Evolutionary conservation across 1,140 invertebrate species (phyloP).

Genomic region (Anastatus disparis): DNA sequence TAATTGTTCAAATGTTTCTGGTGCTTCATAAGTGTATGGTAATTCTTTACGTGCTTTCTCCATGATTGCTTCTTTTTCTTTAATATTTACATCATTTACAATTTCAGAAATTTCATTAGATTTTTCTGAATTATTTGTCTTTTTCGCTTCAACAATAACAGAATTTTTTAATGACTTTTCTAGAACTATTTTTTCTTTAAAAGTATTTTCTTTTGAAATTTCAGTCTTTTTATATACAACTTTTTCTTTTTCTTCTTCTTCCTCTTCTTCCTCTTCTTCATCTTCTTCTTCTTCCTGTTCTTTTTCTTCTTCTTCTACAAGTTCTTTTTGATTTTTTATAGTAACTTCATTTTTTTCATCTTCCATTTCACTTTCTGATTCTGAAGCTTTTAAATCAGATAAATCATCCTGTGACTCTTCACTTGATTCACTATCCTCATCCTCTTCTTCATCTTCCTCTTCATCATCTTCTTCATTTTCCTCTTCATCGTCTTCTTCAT

Average conservation of each 20-base stretch:
- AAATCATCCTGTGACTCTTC: conserved; percentile 39
- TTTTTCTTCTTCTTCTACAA: conserved; percentile 59
- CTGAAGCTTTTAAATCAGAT: conserved; percentile 4
- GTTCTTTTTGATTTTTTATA: no score
- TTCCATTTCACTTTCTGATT: conserved; percentile 21
- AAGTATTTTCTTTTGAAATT: not conserved
- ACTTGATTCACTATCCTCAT: conserved; percentile 51
- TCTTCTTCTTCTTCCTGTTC: conserved; percentile 64
- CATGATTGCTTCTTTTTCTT: conserved; percentile 66
- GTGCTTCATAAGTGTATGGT: conserved; percentile 77
- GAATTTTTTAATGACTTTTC: conserved; percentile 35
- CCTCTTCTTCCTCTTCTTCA: conserved; percentile 57
- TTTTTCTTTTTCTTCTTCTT: conserved; percentile 23
- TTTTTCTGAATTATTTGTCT: conserved; percentile 39
- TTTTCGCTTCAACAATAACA: conserved; percentile 35
- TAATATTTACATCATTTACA: conserved; percentile 36
- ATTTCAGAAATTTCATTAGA: conserved; percentile 36
- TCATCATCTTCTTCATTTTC: conserved; percentile 52
- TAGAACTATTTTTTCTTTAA: conserved; percentile 42
- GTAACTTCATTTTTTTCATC: conserved; percentile 31
- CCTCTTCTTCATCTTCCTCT: conserved; percentile 51
- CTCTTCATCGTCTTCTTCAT: conserved; percentile 53
- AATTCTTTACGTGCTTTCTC: conserved; percentile 74
- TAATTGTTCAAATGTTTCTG: conserved; percentile 75
- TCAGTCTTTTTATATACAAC: conserved; percentile 7